phyloP scores from a whole-genome alignment of 2,113 vertebrate species.

The Edolisoma coerulescens region DNA sequence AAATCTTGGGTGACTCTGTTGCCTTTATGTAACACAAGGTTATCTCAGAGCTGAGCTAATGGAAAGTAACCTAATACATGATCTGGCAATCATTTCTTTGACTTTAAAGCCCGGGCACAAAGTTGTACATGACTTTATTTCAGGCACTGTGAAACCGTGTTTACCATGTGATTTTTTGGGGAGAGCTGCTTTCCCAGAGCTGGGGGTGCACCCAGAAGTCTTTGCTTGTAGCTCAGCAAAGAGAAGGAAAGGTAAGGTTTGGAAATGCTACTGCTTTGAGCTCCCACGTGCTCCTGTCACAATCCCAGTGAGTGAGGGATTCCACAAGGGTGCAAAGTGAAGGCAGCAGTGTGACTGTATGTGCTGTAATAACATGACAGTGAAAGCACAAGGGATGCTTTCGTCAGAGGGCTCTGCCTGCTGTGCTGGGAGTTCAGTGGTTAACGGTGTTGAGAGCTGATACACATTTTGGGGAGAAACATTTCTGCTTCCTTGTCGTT shows the following conservation, averaged over 20 bases:
- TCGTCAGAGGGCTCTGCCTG: neutral
- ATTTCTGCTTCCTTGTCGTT: neutral
- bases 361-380: neutral
- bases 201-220: neutral
- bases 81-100: slow-evolving; percentile 16
- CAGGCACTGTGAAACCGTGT: neutral
- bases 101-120: neutral
- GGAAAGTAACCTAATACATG: slow-evolving; percentile 33
- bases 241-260: neutral
- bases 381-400: neutral
- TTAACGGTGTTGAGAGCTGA: neutral
- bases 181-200: neutral
- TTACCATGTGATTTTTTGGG: neutral
- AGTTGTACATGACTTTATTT: neutral
- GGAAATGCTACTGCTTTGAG: neutral
- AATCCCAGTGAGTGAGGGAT: neutral
- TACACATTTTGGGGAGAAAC: neutral
- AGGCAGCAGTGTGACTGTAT: neutral
- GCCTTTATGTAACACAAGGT: slow-evolving; percentile 12
- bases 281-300: neutral
- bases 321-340: neutral
- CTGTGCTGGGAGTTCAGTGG: neutral
- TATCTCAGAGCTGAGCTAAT: slow-evolving; percentile 43
- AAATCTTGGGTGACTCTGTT: slow-evolving; percentile 8
- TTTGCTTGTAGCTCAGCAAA: neutral